phyloP scores from a whole-genome alignment of 1,140 invertebrate genomes.

The Pseudomyrmex cubaensis region DNA sequence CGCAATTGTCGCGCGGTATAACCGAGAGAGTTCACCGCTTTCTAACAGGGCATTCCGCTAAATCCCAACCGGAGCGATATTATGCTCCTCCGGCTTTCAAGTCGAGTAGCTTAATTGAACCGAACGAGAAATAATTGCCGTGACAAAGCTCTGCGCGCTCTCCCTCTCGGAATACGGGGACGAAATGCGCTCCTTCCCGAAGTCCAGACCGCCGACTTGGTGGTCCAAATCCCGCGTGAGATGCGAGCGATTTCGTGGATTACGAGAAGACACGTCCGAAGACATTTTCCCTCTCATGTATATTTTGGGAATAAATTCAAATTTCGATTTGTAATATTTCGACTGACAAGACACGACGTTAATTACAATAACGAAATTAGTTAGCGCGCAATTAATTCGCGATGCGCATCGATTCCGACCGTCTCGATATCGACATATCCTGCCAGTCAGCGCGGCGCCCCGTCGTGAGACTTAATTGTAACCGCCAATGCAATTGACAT shows the following conservation, averaged over 20 bases:
- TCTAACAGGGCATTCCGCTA: slow-evolving; percentile 77
- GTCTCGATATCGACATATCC: slow-evolving; percentile 25
- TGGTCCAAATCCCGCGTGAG: not conserved
- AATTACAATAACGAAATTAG: not conserved
- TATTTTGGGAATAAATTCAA: no score
- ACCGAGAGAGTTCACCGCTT: slow-evolving; percentile 78
- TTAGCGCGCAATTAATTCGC: not conserved
- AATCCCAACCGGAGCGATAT: slow-evolving; percentile 76
- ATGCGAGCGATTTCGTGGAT: not conserved
- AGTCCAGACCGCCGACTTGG: not conserved
- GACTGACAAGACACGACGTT: not conserved
- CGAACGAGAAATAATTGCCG: slow-evolving; percentile 81
- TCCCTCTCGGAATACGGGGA: slow-evolving; percentile 8
- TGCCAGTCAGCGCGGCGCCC: slow-evolving; percentile 5
- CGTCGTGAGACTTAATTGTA: slow-evolving; percentile 18
- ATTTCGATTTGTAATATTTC: not conserved
- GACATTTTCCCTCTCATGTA: no score
- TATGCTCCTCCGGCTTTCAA: slow-evolving; percentile 63
- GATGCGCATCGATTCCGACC: not conserved
- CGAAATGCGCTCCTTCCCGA: not conserved
- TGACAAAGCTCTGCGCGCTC: slow-evolving; percentile 47
- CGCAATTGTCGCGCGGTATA: slow-evolving; percentile 67
- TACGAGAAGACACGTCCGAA: no score
- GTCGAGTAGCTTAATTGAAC: slow-evolving; percentile 79
- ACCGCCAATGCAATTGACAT: slow-evolving; percentile 41